Evolutionary conservation across 2,113 vertebrate species (phyloP).

Genomic region (Passerina amoena): DNA sequence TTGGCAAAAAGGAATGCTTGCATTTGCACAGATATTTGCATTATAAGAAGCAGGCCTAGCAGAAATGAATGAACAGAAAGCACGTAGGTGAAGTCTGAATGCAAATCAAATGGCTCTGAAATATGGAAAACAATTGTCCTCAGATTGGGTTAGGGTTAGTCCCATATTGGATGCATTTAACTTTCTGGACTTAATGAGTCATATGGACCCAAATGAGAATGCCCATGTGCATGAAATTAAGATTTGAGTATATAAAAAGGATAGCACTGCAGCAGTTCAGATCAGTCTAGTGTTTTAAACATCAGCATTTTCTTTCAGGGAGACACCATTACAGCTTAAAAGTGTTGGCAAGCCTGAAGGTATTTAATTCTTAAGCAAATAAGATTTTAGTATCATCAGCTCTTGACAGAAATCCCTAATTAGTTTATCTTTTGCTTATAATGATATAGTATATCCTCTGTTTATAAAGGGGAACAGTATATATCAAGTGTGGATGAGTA

Average conservation of each 20-base stretch:
- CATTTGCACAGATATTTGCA: background rate
- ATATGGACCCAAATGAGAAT: background rate
- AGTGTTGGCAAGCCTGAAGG: background rate
- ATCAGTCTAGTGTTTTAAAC: background rate
- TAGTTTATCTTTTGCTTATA: background rate
- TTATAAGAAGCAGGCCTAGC: background rate
- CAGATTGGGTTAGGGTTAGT: background rate
- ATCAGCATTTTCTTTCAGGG: background rate
- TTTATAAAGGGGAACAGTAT: background rate
- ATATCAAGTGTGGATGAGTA: background rate
- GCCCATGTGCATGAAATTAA: constrained; percentile 21
- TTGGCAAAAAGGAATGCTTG: background rate
- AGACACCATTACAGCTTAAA: background rate
- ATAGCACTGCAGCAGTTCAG: background rate
- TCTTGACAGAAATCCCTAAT: constrained; percentile 35
- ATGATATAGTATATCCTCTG: background rate
- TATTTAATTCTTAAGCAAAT: background rate
- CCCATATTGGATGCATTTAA: constrained; percentile 10
- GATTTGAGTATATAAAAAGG: background rate
- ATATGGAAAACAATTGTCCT: background rate
- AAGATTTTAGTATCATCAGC: background rate
- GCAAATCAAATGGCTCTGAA: background rate
- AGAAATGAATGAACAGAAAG: background rate
- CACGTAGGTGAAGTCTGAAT: background rate
- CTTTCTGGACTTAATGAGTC: background rate